A percentile compares a stretch with the other conserved stretches of the same genome.
phyloP scores from a whole-genome alignment of 2,888 invertebrate genomes.

The Siphonodentalium dalli region DNA sequence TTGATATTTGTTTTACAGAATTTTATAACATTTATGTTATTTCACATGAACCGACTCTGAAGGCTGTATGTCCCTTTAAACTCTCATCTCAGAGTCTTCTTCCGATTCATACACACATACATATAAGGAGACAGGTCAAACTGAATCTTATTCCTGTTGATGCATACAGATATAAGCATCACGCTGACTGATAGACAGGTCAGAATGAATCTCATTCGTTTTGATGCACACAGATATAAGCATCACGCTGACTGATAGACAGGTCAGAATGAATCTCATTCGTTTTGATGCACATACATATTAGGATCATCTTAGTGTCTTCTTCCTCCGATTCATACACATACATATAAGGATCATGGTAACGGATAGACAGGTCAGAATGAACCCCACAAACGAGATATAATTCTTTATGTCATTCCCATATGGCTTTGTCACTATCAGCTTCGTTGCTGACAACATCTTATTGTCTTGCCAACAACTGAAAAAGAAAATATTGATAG shows the following conservation, averaged over 20 bases:
- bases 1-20: too few species aligned
- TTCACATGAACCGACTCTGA: too few species aligned
- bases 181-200: neutral
- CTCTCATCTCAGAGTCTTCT: too few species aligned
- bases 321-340: conserved; percentile 11
- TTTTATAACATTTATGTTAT: too few species aligned
- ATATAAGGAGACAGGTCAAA: neutral
- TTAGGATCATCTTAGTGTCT: neutral
- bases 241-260: neutral
- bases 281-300: neutral
- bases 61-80: too few species aligned
- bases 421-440: conserved; percentile 69
- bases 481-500: too few species aligned
- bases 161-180: neutral
- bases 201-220: neutral
- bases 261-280: neutral
- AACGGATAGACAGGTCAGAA: conserved; percentile 23
- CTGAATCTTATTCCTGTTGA: neutral
- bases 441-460: conserved; percentile 71
- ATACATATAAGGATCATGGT: conserved; percentile 20
- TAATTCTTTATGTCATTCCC: conserved; percentile 39
- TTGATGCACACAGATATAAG: neutral
- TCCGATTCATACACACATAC: too few species aligned
- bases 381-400: conserved; percentile 34
- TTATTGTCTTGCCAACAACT: conserved; percentile 74